Evolutionary conservation across 1,140 invertebrate species (phyloP), one percentile per base, ranked within the genome.

Genomic region (Camponotus floridanus): DNA sequence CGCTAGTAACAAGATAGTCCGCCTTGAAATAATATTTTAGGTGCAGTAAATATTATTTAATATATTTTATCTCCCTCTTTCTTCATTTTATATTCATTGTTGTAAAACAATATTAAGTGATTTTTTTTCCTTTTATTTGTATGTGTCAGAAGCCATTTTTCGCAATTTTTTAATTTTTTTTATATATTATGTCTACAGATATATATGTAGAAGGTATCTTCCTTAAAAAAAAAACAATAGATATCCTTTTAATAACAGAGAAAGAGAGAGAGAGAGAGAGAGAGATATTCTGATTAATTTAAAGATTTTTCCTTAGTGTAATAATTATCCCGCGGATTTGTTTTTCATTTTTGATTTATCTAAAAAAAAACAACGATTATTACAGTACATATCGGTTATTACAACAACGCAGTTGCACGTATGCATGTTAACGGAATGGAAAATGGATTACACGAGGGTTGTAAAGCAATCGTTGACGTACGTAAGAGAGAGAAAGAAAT

Each of bases 361-460:
- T 59, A 18, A 83, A 71, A 59, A 61, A 55, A 73, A 65, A 45
- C n/a, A 57, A 9, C 62, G 39, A 33, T 71, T 61, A 57, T 89
- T 90, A 51, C 15, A 81, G 81, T 85, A 51, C 15, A 51, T 51
- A 18, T 18, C 42, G 42, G 42, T 11, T 45, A 45, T 45, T 45
- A 11, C 42, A 15, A 51, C 5, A 51, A 51, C 8, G 80, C 83
- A 85, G 79, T 87, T 87, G 59, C 33, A 51, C 31, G 42, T 13
- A 26, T 36, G 45, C 18, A 76, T 59, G 90, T 87, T 83, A 85
- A 88, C 65, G 65, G 88, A 85, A 91, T 80, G 86, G 90, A 92
- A 93, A 94, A 93, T 94, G 91, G 91, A 94, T 94, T 93, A 93
- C 64, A 86, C 61, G 91, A 91, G 90, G 92, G 91, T 92, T 90